Evolutionary conservation across 2,113 vertebrate genomes (phyloP), one percentile per base, ranked within the genome.

Genomic region (Ictalurus punctatus): DNA sequence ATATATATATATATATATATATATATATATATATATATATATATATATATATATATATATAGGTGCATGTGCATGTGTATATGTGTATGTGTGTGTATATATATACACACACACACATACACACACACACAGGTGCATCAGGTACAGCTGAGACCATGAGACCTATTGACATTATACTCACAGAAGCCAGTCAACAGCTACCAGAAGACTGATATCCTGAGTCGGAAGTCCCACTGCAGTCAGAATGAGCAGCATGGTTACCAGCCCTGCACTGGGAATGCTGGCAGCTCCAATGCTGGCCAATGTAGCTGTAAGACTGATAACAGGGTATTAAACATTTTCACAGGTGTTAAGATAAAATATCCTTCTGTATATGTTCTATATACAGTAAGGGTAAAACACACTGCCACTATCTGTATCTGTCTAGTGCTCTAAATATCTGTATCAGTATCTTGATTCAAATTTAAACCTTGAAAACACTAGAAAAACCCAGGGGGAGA

Each of bases 111-210:
- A 34, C 34, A 34, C 34, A 34, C 34, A 34, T 1, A 34, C 34
- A 34, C 34, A 34, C 34, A 34, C 34, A 34, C 34, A 34, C 34
- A 34, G 34, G 34, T 34, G 34, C 34, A 34, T 34, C 34, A 34
- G 34, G 34, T 34, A 34, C 34, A 34, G 34, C 34, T 34, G 34
- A 44, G 48, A 58, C 34, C 25, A 54, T 37, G 9, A 44, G n/a
- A 16, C 2, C 10, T 65, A 74, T 37, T 25, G 23, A 40, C 5
- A 74, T 65, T 83, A 83, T 88, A 99, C 98, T 98, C 94, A 99
- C 98, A 99, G 95, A 85, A 99, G 96, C 98, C 98, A 99, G 94
- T 99, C 98, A 61, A 99, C 98, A 90, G 98, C 98, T 90, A 99
- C 98, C 88, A 99, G 96, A 91, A 99, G 94, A 91, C 98, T 99